A percentile compares a stretch with the other conserved stretches of the same genome.
Conservation (phyloP, 2,888 invertebrate species). For the Stegophylla sp. region DNA sequence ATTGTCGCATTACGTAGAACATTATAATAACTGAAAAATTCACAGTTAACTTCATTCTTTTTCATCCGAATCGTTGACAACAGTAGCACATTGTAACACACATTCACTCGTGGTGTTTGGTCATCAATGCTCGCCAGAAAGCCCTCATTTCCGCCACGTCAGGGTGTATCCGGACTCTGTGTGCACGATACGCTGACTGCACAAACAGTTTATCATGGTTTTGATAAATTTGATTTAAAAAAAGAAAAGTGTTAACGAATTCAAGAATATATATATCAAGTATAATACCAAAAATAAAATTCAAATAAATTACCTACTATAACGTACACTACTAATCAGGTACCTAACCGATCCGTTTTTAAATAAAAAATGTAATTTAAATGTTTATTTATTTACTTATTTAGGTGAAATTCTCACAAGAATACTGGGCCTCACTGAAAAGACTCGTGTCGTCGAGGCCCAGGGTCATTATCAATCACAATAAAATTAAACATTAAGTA, state of each 20-base stretch:
- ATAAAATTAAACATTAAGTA: too few species aligned
- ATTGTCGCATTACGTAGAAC: neutral
- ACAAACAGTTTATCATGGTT: constrained; percentile 36
- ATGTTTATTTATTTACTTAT: too few species aligned
- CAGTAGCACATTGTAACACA: neutral
- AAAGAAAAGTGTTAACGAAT: constrained; percentile 15
- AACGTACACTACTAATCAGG: too few species aligned
- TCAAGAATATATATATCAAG: constrained; percentile 1
- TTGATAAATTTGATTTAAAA: constrained; percentile 25
- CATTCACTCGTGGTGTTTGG: constrained; percentile 21
- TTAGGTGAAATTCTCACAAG: too few species aligned
- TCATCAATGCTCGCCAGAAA: constrained; percentile 47
- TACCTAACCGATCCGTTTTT: too few species aligned
- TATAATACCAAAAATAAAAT: neutral
- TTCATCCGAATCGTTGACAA: neutral
- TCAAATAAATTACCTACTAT: neutral
- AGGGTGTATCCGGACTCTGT: constrained; percentile 39
- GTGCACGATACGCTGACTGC: constrained; percentile 54
- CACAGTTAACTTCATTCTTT: constrained; percentile 22
- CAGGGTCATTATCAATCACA: too few species aligned
- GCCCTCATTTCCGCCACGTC: constrained; percentile 55
- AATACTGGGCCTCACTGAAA: too few species aligned
- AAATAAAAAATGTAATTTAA: neutral
- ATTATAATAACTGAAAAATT: constrained; percentile 25
- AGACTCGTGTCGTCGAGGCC: too few species aligned